Evolutionary conservation across 2,888 invertebrate species (phyloP).

Genomic region (Lasiommata megera): DNA sequence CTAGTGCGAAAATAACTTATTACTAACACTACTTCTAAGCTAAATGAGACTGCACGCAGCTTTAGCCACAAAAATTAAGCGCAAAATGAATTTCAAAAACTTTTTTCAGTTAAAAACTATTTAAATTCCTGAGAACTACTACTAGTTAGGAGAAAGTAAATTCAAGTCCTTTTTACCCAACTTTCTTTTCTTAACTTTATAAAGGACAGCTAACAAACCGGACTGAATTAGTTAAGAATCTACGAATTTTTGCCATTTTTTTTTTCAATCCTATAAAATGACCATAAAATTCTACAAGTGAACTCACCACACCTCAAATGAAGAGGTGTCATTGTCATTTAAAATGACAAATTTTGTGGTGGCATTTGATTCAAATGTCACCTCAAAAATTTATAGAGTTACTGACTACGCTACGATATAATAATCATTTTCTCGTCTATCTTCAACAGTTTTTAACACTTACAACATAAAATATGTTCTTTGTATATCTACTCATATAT

Average conservation of each 20-base stretch:
- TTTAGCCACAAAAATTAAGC: background rate
- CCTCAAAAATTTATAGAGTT: background rate
- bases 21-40: background rate
- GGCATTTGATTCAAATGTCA: background rate
- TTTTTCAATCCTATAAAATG: too few species aligned
- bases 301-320: too few species aligned
- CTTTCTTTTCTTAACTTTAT: too few species aligned
- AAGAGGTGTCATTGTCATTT: background rate
- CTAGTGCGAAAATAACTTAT: constrained; percentile 33
- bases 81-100: background rate
- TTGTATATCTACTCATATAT: constrained; percentile 22
- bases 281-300: too few species aligned
- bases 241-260: too few species aligned
- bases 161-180: background rate
- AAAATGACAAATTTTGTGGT: background rate
- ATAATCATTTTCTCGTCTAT: background rate
- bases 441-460: background rate
- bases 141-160: background rate
- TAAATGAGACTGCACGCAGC: background rate
- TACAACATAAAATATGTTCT: background rate
- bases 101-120: background rate
- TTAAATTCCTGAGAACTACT: background rate
- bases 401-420: background rate
- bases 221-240: too few species aligned
- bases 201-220: too few species aligned